Base-by-base conservation (phyloP, 2,113 vertebrate species). In the Mus spicilegus region DNA sequence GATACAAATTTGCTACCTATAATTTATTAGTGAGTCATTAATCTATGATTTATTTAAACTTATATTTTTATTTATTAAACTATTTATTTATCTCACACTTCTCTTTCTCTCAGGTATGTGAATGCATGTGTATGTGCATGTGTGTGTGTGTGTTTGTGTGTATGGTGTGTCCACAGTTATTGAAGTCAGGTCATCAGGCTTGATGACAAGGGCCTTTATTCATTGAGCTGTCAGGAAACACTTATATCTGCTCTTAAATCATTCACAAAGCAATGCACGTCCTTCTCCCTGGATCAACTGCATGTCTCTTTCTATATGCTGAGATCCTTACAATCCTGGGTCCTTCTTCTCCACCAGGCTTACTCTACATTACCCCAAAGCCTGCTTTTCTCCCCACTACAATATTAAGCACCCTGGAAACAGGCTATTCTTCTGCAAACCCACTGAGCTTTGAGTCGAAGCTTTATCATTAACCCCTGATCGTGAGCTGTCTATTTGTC, bases 381-480 rank as follows among this genome's bases (percentile, higher is more conserved):
- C 26, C 4, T 56, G 24, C 26, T 24, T 75, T 30, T 89, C 54
- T 46, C 20, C 24, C 14, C 69, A 58, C 12, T 39, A 58, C 51
- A 89, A 22, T 26, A 89, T 10, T 11, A 36, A 42, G 51, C 87
- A 42, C 51, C 67, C 16, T 77, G 95, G 42, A 39, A n/a, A 95
- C 1, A 87, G 2, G 20, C 87, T 67, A 72, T 28, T 70, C 61
- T 95, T 87, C 33, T 58, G 46, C 26, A 95, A 1, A 30, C 42
- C 3, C 13, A 70, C 54, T 65, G 56, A 86, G 49, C 46, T 72
- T 26, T 86, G 46, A 89, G 51, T 11, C 24, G 73, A 13, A 30
- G 33, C n/a, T 81, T 88, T 51, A 61, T 89, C 81, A 49, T 91
- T 95, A 93, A 89, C 61, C 56, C 17, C 88, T 78, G 20, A 88